phyloP scores from a whole-genome alignment of 1,140 invertebrate species.

The Oscheius sp. region DNA sequence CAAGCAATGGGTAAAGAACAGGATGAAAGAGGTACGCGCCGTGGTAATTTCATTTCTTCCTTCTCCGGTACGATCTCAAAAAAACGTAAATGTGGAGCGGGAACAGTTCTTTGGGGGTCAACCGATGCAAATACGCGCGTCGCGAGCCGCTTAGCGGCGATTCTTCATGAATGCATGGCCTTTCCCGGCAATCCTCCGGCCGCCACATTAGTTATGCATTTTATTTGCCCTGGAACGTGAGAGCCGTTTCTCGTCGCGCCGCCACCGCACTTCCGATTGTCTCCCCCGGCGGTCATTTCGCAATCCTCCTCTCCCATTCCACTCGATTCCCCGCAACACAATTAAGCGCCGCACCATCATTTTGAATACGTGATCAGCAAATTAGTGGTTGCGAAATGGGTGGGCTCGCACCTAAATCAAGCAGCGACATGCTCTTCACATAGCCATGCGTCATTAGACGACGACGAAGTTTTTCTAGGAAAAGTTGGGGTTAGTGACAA shows the following conservation, averaged over 20 bases:
- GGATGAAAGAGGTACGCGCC: slow-evolving; percentile 40
- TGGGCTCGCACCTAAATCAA: no score
- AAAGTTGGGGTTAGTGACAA: no score
- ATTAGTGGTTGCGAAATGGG: no score
- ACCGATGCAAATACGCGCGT: slow-evolving; percentile 3
- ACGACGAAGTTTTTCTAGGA: no score
- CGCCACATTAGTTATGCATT: slow-evolving; percentile 10
- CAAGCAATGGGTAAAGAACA: slow-evolving; percentile 45
- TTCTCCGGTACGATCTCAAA: no score
- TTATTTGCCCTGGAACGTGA: slow-evolving; percentile 12
- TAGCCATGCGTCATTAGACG: no score
- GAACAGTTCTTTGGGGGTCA: background rate
- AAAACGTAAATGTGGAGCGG: no score
- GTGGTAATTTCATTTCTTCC: background rate
- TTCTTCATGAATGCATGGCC: slow-evolving; percentile 3
- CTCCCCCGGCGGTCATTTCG: background rate
- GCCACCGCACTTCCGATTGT: background rate
- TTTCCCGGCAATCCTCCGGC: background rate
- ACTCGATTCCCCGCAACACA: no score
- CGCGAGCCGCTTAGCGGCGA: background rate
- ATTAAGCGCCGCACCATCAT: no score
- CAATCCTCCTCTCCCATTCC: no score
- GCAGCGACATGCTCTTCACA: no score
- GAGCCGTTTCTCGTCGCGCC: slow-evolving; percentile 4
- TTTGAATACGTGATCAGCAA: no score